Percentiles rank a stretch among this genome's conserved stretches.
Evolutionary conservation across 1,140 invertebrate species (phyloP).

Genomic region (Pantala flavescens): DNA sequence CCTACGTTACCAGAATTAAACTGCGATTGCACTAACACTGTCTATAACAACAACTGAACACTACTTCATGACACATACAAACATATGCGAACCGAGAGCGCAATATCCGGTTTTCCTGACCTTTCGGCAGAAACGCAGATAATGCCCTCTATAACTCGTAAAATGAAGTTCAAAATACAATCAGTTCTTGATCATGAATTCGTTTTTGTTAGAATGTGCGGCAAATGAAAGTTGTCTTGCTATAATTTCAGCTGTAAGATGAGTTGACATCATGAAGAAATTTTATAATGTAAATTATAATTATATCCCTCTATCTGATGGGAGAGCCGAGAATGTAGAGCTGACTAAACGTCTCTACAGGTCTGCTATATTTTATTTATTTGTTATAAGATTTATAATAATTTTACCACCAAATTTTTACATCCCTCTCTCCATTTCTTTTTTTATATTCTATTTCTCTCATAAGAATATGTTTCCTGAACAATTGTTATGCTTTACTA

Average conservation of each 20-base stretch:
- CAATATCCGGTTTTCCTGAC: neutral
- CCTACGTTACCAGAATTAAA: neutral
- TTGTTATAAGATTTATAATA: no score
- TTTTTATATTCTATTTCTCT: no score
- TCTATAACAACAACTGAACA: neutral
- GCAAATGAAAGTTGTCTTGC: slow-evolving; percentile 1
- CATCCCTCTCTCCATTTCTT: no score
- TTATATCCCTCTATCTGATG: slow-evolving; percentile 32
- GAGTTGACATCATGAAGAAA: slow-evolving; percentile 35
- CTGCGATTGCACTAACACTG: neutral
- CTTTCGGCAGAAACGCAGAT: neutral
- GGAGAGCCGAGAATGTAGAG: slow-evolving; percentile 33
- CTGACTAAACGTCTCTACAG: slow-evolving; percentile 35
- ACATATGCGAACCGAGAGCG: neutral
- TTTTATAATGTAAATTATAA: no score
- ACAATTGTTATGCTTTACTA: no score
- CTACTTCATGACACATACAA: neutral
- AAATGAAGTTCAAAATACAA: slow-evolving; percentile 12
- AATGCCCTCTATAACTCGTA: slow-evolving; percentile 3
- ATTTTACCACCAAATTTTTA: no score
- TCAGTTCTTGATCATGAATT: neutral
- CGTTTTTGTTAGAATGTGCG: slow-evolving; percentile 1
- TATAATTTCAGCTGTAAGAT: slow-evolving; percentile 18
- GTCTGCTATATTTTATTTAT: slow-evolving; percentile 22
- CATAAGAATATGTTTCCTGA: no score